A percentile compares a stretch with the other conserved stretches of the same genome.
Evolutionary conservation across 2,888 invertebrate species (phyloP).

Genomic region (Notodromas monacha): DNA sequence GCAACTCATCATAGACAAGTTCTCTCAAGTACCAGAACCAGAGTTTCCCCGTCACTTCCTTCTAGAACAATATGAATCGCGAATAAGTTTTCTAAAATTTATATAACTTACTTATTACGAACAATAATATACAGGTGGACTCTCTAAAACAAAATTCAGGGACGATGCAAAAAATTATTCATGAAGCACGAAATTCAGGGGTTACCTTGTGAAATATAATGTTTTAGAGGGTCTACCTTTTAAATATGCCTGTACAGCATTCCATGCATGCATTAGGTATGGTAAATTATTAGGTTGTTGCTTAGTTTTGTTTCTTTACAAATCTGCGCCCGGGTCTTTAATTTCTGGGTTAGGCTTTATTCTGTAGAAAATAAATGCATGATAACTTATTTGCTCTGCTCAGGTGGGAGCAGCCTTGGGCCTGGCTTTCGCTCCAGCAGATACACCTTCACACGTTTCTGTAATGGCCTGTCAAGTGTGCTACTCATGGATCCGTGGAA

Average conservation of each 20-base stretch:
- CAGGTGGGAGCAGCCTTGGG: conserved; percentile 74
- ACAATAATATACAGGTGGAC: no score
- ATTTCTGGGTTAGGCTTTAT: conserved; percentile 7
- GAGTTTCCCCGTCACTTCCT: conserved; percentile 82
- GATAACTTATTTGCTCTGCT: no score
- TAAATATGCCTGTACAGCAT: no score
- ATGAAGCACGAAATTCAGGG: no score
- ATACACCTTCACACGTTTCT: conserved; percentile 81
- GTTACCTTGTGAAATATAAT: background rate
- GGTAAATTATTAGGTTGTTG: no score
- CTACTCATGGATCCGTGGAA: conserved; percentile 94
- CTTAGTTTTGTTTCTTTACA: no score
- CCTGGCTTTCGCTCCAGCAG: conserved; percentile 73
- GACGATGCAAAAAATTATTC: no score
- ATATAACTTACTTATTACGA: no score
- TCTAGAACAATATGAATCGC: conserved; percentile 85
- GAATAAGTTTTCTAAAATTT: conserved; percentile 20
- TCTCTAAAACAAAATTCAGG: no score
- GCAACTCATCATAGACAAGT: conserved; percentile 59
- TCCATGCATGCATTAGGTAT: no score
- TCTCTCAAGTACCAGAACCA: conserved; percentile 69
- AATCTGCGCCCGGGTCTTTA: background rate
- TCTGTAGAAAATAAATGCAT: conserved; percentile 6
- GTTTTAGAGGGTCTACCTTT: conserved; percentile 5
- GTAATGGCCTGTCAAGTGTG: conserved; percentile 68